Evolutionary conservation across 2,888 invertebrate species (phyloP), one percentile per base, ranked within the genome.

Genomic region (Shargacucullia verbasci): DNA sequence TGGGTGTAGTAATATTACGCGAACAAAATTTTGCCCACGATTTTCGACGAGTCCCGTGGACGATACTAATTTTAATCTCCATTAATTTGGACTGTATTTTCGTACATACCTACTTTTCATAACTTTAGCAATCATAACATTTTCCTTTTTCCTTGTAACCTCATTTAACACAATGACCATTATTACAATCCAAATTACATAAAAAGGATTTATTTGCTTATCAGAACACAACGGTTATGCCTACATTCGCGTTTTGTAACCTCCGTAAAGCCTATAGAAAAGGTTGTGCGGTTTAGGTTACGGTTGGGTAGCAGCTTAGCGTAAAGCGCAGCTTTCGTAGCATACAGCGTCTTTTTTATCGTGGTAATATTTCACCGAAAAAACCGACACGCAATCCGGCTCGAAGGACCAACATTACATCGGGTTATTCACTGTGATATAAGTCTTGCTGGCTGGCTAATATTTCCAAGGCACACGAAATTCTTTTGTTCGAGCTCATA

Each of bases 141-240:
- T 39, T 9, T n/a, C n/a, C 4, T 39, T 25, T 27, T 27, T 11
- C 40, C 48, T 45, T n/a, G n/a, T n/a, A 10, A 10, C 34, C 35
- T n/a, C 0, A 48, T 47, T 47, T 47, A 34, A 53, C 41, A 58
- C 33, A 54, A 41, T 35, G 27, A 2, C 4, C 7, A 40, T 40
- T 44, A 45, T 35, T 15, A 33, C 9, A 38, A 59, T 33, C n/a
- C 13, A 29, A 9, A 29, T 58, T 55, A n/a, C 27, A 0, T 40
- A 50, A 59, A 59, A 58, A 68, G 44, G 44, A 7, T 57, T 44
- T 57, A 54, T 68, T 68, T 48, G 47, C 39, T 72, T 72, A 76
- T 63, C 64, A 52, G 44, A 14, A 8, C 41, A 41, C 34, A 41
- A 38, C 33, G 12, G 48, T 56, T 33, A 46, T 55, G 29, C 38